A percentile compares a stretch with the other conserved stretches of the same genome.
Conservation (phyloP, 1,140 invertebrate genomes). For the Telenomus remus region DNA sequence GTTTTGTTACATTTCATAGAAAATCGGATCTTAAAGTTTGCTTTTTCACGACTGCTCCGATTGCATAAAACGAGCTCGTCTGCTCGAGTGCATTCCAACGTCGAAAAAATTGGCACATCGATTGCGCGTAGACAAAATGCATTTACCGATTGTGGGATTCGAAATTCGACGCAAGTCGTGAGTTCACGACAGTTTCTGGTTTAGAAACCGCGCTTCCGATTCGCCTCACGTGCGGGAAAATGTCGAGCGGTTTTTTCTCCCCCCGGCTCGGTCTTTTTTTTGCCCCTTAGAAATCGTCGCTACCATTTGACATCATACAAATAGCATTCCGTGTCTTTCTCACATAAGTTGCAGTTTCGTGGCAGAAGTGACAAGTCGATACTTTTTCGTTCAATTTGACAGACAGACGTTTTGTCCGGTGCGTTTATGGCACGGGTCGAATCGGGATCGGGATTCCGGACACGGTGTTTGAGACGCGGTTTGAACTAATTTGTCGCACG, state of each 20-base stretch:
- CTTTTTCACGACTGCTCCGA: constrained; percentile 2
- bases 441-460: constrained; percentile 70
- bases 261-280: too few relatives aligned
- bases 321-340: constrained; percentile 56
- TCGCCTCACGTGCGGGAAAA: constrained; percentile 66
- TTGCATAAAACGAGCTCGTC: constrained; percentile 30
- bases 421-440: constrained; percentile 67
- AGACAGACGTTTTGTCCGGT: constrained; percentile 62
- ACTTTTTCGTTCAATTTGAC: constrained; percentile 57
- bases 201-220: constrained; percentile 61
- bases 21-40: background rate
- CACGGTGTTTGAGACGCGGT: constrained; percentile 70
- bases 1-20: background rate
- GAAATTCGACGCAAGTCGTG: constrained; percentile 43
- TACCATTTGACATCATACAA: constrained; percentile 49
- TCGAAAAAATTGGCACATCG: constrained; percentile 16
- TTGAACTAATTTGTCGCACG: constrained; percentile 70
- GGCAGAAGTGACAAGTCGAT: constrained; percentile 28
- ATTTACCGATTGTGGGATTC: constrained; percentile 32
- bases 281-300: constrained; percentile 52
- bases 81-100: constrained; percentile 28
- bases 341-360: constrained; percentile 41
- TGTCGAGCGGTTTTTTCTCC: constrained; percentile 57
- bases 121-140: constrained; percentile 7
- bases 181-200: constrained; percentile 57